phyloP scores from a whole-genome alignment of 2,113 vertebrate genomes.

The Lota lota region DNA sequence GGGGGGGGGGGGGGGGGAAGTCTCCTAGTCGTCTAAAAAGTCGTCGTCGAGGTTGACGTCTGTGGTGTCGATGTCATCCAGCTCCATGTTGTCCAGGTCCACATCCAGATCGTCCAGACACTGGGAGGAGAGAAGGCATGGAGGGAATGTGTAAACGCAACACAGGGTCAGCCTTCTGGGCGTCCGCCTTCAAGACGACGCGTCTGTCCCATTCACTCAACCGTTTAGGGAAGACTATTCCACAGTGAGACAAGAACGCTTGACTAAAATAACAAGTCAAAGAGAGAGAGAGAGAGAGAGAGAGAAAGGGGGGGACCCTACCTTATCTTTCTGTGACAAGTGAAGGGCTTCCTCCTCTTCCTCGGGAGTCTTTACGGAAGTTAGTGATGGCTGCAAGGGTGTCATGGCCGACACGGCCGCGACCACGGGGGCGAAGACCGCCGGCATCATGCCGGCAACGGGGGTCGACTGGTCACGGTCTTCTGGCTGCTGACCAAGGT shows the following conservation, averaged over 20 bases:
- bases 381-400: slow-evolving; percentile 28
- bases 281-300: neutral
- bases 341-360: slow-evolving; percentile 32
- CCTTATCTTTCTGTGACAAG: slow-evolving; percentile 12
- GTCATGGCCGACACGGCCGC: slow-evolving; percentile 25
- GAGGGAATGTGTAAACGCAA: neutral
- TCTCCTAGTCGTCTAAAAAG: slow-evolving; percentile 73
- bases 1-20: neutral
- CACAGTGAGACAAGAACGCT: too few relatives aligned
- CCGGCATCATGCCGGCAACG: slow-evolving; percentile 13
- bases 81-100: slow-evolving; percentile 93
- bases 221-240: neutral
- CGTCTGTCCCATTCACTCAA: neutral
- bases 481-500: slow-evolving; percentile 24
- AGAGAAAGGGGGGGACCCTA: neutral
- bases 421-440: slow-evolving; percentile 22
- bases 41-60: slow-evolving; percentile 97
- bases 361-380: neutral
- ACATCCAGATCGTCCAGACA: slow-evolving; percentile 88
- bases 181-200: neutral
- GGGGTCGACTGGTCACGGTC: slow-evolving; percentile 35
- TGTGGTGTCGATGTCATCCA: slow-evolving; percentile 95
- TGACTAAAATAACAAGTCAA: neutral
- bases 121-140: slow-evolving; percentile 52
- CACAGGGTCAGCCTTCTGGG: too few relatives aligned